Percentiles rank a stretch among this genome's conserved stretches.
Evolutionary conservation across 2,113 vertebrate species (phyloP).

Genomic region (Copsychus sechellarum): DNA sequence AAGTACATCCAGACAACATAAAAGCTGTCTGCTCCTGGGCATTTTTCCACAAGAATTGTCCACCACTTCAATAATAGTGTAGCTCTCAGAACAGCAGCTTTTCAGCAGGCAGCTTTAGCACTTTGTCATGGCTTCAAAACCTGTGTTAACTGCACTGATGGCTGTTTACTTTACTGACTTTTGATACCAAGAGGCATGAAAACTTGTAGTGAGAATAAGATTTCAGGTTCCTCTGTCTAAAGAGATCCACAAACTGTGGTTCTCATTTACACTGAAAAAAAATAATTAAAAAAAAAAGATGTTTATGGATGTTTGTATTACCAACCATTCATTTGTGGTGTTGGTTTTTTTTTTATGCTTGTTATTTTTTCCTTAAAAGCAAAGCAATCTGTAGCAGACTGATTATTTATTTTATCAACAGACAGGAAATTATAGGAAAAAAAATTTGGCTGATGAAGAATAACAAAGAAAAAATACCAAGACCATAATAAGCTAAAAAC

Average conservation of each 20-base stretch:
- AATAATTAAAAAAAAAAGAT: neutral
- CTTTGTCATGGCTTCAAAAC: neutral
- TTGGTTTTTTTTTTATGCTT: neutral
- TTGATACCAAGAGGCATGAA: neutral
- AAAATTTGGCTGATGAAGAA: neutral
- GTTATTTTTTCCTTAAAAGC: neutral
- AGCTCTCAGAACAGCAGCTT: neutral
- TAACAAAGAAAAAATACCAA: neutral
- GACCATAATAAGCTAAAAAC: neutral
- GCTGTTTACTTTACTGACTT: neutral
- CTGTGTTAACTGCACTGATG: neutral
- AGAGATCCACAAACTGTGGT: neutral
- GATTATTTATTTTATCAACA: neutral
- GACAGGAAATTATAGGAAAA: neutral
- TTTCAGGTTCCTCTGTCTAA: neutral
- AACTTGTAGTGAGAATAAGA: neutral
- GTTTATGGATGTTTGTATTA: neutral
- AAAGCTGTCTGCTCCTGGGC: constrained; percentile 24
- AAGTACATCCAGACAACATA: neutral
- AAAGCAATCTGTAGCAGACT: neutral
- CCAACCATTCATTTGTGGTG: neutral
- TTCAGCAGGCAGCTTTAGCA: neutral
- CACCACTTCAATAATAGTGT: neutral
- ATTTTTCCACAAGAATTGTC: constrained; percentile 6
- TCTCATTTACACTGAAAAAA: neutral